phyloP scores from a whole-genome alignment of 2,113 vertebrate genomes.

The Elgaria multicarinata region DNA sequence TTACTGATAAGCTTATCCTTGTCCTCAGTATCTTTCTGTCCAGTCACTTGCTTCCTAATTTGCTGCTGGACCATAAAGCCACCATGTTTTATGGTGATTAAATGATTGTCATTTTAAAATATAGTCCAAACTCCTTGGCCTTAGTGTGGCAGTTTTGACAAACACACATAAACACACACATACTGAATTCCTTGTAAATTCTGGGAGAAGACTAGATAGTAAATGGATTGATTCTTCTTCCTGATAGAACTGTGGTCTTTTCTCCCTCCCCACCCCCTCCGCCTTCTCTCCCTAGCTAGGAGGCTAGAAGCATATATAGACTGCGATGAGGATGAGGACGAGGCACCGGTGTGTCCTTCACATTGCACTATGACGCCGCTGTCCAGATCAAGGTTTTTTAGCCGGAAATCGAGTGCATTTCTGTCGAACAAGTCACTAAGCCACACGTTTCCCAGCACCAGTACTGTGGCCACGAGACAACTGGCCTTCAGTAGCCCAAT shows the following conservation, averaged over 20 bases:
- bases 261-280: not conserved
- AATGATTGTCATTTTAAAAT: not conserved
- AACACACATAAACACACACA: too few relatives aligned
- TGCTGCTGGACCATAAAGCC: not conserved
- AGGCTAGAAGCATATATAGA: slow-evolving; percentile 86
- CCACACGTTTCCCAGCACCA: slow-evolving; percentile 69
- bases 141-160: not conserved
- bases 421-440: slow-evolving; percentile 74
- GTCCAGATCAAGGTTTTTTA: slow-evolving; percentile 63
- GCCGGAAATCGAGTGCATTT: slow-evolving; percentile 67
- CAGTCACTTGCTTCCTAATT: not conserved
- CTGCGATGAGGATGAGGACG: slow-evolving; percentile 63
- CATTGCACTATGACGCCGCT: slow-evolving; percentile 58
- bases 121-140: not conserved
- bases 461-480: slow-evolving; percentile 58
- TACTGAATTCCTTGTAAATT: not conserved
- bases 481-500: slow-evolving; percentile 90
- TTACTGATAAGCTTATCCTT: too few relatives aligned
- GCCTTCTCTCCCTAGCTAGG: slow-evolving; percentile 70
- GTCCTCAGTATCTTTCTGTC: not conserved
- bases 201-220: not conserved
- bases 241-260: not conserved
- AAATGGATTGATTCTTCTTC: slow-evolving; percentile 1
- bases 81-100: not conserved
- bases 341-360: slow-evolving; percentile 12